Evolutionary conservation across 2,888 invertebrate genomes (phyloP), one percentile per base, ranked within the genome.

Genomic region (Polymixis lichenea): DNA sequence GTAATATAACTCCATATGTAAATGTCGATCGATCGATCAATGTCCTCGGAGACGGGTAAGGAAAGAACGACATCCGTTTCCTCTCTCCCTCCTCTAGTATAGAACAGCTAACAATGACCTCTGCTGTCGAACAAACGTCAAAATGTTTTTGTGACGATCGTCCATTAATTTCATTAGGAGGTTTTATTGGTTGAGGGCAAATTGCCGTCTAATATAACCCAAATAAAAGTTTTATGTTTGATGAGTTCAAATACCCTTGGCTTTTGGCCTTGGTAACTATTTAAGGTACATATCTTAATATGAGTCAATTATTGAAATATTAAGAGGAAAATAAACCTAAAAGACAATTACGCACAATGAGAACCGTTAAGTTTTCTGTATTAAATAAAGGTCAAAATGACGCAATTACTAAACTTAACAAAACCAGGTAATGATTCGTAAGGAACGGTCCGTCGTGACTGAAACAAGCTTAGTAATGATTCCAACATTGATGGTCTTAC

Each of bases 1-100:
- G 73, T 76, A 83, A 78, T 66, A 74, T 66, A 85, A 56, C 69
- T 70, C 68, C 28, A 64, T 88, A 90, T 89, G 88, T 80, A 89
- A 90, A 91, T 90, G 82, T 73, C 84, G 82, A 92, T 90, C 85
- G 83, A 91, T 90, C 91, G 87, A 93, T 91, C 91, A 91, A 89
- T 86, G 91, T 90, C 91, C 88, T 86, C 87, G 75, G 72, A 83
- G 83, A 89, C 88, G 81, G 77, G 88, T 84, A 87, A 88, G 90
- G 84, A 91, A 90, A 89, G 86, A 86, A 88, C 88, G 81, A 91
- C 90, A 90, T 93, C 92, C 92, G 92, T 92, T 93, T 94, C 94
- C 93, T 91, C 87, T 86, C 38, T 38, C 38, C 38, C 38, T 38
- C 38, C 38, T 38, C 49, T 32, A 55, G 13, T 56, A n/a, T 1